phyloP scores from a whole-genome alignment of 1,140 invertebrate genomes.

The Papilio dardanus region DNA sequence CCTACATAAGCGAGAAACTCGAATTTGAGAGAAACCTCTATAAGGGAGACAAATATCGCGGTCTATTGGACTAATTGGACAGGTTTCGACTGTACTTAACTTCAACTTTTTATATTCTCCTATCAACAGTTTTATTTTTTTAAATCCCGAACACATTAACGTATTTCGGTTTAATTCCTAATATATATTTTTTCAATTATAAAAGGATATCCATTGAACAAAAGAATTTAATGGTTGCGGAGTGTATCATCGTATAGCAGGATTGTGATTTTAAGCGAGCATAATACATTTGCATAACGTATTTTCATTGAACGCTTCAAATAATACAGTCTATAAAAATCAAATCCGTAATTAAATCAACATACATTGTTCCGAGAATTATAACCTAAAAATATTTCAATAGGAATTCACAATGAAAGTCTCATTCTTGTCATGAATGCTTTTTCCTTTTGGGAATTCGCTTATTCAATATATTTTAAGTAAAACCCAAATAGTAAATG shows the following conservation, averaged over 20 bases:
- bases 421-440: too few species aligned
- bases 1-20: too few species aligned
- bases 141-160: not conserved
- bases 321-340: not conserved
- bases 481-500: not conserved
- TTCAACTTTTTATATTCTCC: not conserved
- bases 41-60: too few species aligned
- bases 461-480: not conserved
- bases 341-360: not conserved
- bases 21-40: too few species aligned
- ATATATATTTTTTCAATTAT: conserved; percentile 3
- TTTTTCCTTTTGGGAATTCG: not conserved
- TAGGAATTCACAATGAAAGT: too few species aligned
- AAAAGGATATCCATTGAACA: conserved; percentile 12
- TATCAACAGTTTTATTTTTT: not conserved
- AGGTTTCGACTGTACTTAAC: too few species aligned
- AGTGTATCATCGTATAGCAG: conserved; percentile 21
- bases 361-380: not conserved
- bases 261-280: conserved; percentile 5
- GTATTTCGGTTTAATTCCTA: not conserved
- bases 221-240: conserved; percentile 3
- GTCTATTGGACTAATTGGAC: too few species aligned
- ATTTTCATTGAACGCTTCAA: not conserved
- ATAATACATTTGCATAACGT: conserved; percentile 22
- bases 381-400: not conserved